These are phyloP conservation scores for Mungos mungo DNA, from an alignment of 2,113 vertebrate genomes.

Conservation along the genomic window DNA sequence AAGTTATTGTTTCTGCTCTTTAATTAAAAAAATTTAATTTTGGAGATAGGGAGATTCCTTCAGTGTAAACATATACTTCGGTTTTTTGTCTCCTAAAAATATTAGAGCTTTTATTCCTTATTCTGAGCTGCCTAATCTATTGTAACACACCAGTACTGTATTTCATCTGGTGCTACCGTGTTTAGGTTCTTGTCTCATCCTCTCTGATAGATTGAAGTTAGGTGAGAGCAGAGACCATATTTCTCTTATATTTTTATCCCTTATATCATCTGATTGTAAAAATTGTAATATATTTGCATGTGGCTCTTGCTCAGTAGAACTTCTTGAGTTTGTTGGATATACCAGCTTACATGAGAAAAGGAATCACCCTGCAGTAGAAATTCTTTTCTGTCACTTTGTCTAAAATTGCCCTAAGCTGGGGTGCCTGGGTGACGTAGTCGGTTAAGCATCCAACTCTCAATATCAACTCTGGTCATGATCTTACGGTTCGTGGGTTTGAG, in stretches of 20 bases:
- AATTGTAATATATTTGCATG: constrained; percentile 5
- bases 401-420: background rate
- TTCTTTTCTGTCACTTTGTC: background rate
- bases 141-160: background rate
- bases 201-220: background rate
- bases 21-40: background rate
- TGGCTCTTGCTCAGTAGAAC: background rate
- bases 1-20: background rate
- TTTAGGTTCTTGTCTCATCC: background rate
- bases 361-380: background rate
- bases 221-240: background rate
- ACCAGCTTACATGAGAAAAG: constrained; percentile 39
- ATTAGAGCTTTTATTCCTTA: background rate
- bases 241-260: background rate
- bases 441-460: too few species aligned
- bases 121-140: background rate
- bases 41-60: background rate
- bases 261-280: background rate
- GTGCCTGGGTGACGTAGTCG: too few species aligned
- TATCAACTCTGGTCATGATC: too few species aligned
- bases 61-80: background rate
- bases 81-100: background rate
- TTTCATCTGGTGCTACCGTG: background rate
- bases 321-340: constrained; percentile 15
- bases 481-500: too few species aligned